Percentiles rank a stretch among this genome's conserved stretches.
Evolutionary conservation across 2,797 vertebrate genomes (phyloP).

Genomic region (Tachyglossus aculeatus): DNA sequence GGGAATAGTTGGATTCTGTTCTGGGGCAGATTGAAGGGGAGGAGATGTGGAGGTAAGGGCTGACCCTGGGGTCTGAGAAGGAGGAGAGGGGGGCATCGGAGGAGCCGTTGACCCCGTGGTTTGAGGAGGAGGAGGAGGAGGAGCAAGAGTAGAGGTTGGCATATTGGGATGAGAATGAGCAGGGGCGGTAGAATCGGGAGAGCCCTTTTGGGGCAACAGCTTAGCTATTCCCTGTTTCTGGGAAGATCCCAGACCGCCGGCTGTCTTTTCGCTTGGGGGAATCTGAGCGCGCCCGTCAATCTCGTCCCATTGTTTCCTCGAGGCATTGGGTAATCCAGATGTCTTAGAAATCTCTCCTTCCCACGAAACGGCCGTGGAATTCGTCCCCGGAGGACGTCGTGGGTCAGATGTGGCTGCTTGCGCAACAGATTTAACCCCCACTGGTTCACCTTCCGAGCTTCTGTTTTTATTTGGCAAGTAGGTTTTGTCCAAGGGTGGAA

Average conservation of each 20-base stretch:
- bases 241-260: background rate
- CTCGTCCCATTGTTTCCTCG: constrained; percentile 28
- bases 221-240: background rate
- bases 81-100: background rate
- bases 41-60: no score
- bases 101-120: fast-evolving
- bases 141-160: background rate
- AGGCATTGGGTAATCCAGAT: background rate
- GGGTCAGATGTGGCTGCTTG: background rate
- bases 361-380: fast-evolving
- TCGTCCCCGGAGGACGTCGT: background rate
- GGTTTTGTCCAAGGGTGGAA: background rate
- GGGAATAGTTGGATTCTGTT: no score
- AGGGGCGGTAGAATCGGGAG: fast-evolving
- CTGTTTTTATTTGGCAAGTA: constrained; percentile 1
- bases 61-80: no score
- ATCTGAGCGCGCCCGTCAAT: background rate
- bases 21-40: no score
- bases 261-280: constrained; percentile 1
- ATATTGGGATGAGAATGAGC: background rate
- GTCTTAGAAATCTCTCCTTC: constrained; percentile 8
- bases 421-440: background rate
- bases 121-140: fast-evolving
- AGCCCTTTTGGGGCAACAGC: fast-evolving
- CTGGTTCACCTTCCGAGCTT: background rate